Base-by-base conservation (phyloP, 2,113 vertebrate species). In the Podarcis cretensis region DNA sequence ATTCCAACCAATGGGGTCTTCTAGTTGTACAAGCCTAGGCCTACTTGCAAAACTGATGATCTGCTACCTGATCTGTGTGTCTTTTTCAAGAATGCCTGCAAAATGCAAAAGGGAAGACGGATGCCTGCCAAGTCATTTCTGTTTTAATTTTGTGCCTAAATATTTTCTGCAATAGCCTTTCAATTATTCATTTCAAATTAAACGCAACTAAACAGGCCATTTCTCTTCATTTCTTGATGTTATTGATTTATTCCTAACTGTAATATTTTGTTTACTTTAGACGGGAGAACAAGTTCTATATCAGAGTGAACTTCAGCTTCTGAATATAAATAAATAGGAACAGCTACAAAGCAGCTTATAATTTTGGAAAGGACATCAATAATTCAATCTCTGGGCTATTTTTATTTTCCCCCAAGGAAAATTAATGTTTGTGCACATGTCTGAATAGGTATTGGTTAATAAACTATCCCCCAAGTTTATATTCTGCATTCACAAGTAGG, bases 61-160 rank as follows among this genome's bases (percentile, higher is more conserved):
- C n/a, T 81, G n/a, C 32, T 81, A 65, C 6, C 20, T 65, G 32
- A 25, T 37, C 35, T 35, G 32, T 4, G 1, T 20, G 1, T 20
- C 20, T 3, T 87, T 43, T 43, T 35, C 35, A 1, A 66, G 25
- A 5, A 65, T 27, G 23, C 35, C 0, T 2, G 8, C 0, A 1
- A 2, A 86, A 90, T 63, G 48, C 2, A 59, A 73, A 87, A 35
- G 0, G 32, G 59, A 27, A 59, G 21, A 82, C 4, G 54, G 0
- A 37, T 32, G 0, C 37, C 4, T 30, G 77, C 48, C 3, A 25
- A 84, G 18, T 1, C 65, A 20, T 43, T 48, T 63, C 83, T 90
- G 16, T 59, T 40, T 83, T 54, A 37, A 73, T 59, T 14, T 84
- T 57, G n/a, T 87, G 59, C 75, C 6, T 4, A 79, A 76, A 27